Evolutionary conservation across 2,888 invertebrate genomes (phyloP), one percentile per base, ranked within the genome.

Genomic region (Lepidocyrtoides sp.): DNA sequence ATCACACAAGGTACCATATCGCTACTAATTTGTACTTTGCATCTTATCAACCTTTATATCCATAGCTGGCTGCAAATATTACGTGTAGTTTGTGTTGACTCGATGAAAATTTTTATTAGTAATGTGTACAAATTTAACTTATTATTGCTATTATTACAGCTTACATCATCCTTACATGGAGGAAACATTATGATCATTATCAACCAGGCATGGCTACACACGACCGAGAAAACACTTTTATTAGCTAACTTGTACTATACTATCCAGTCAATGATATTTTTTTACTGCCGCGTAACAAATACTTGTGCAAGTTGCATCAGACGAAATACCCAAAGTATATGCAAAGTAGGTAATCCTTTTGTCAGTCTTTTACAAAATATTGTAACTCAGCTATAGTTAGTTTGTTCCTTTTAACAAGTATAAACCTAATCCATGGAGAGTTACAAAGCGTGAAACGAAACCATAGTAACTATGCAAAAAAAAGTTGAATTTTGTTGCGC

Each of bases 401-500:
- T 17, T 0, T n/a, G 23, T 26, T 14, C 14, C n/a, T 2, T 44
- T 75, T 75, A 75, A 20, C 75, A 44, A 60, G 60, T 36, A 26
- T n/a, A n/a, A 60, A 7, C 14, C 36, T 69, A 66, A 66, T 41
- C 20, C 83, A 51, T 84, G 84, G 51, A 84, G 66, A 84, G 54
- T 84, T 87, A 87, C 41, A 72, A 87, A 79, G 57, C 77, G 77
- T 72, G 72, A 72, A 72, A 87, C 77, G 48, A 63, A 87, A 87
- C 72, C 87, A 51, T 20, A 48, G 5, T 20, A 7, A n/a, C 23
- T 63, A 32, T 8, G 8, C n/a, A 54, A 54, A 54, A 10, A 72
- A 72, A 66, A 66, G n/a, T 7, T 44, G 44, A 63, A 63, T 29
- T 2, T 60, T 20, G 60, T 0, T 60, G 60, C 3, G 12, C 14